Base-by-base conservation (phyloP, 2,888 invertebrate genomes). In the Nyleta sp. region DNA sequence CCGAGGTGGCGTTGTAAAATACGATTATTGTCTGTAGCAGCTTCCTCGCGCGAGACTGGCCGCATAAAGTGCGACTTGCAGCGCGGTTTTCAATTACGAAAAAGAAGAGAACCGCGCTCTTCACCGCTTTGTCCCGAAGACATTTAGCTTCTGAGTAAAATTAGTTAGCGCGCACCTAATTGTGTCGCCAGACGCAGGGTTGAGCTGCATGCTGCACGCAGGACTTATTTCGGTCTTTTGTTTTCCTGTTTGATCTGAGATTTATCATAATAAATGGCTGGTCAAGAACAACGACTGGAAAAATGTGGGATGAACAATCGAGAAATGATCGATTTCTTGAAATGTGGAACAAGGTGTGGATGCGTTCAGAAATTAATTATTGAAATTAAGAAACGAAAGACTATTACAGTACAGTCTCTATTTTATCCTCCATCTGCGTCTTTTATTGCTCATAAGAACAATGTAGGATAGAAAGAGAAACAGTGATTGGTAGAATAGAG, bases 191-290 rank as follows among this genome's bases (percentile, higher is more conserved):
- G 18, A 84, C 62, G 81, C 89, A 88, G 88, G 88, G 81, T 89
- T 90, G 89, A 88, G 87, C 87, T 85, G 87, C 87, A 87, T 84
- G 84, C 64, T 84, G 89, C 88, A 89, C 86, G 86, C 31, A 72
- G 72, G 22, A 40, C 60, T 50, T 46, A 72, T 48, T 55, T 72
- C 72, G 46, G 59, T 75, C 70, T 53, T 80, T 73, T 73, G 71
- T 80, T n/a, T n/a, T n/a, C n/a, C n/a, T 82, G 15, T 11, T 35
- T 35, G 1, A 83, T 10, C 4, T 35, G 71, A 28, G 53, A 59
- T 59, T 59, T 76, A 76, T 76, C 59, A 71, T 70, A n/a, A n/a
- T n/a, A n/a, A n/a, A n/a, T n/a, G n/a, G n/a, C n/a, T n/a, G n/a
- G n/a, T n/a, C n/a, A n/a, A n/a, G n/a, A n/a, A n/a, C n/a, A n/a